Base-by-base conservation (phyloP, 2,888 invertebrate genomes). In the Thecocarcelia acutangulata region DNA sequence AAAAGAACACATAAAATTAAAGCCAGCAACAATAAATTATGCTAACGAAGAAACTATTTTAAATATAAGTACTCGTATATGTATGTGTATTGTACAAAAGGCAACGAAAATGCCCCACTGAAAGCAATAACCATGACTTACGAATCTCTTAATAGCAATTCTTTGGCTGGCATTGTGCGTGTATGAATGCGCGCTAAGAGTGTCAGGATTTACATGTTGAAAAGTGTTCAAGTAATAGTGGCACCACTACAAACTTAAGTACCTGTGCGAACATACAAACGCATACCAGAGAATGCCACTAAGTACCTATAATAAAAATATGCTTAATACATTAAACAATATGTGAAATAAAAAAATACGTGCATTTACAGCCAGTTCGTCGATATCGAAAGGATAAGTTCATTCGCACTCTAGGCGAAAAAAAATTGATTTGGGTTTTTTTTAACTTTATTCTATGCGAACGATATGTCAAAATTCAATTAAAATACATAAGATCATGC, bases 151-250 rank as follows among this genome's bases (percentile, higher is more conserved):
- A 56, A 56, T 37, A 56, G n/a, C 12, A 48, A 56, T 37, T 74
- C 24, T 40, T 74, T 33, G 4, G 5, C 4, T 21, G 19, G 24
- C 15, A 24, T 37, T 48, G 13, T 9, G 46, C n/a, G 15, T 33
- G 33, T 12, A 9, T 64, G 17, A 58, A n/a, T 46, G 56, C n/a
- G 2, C 28, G 33, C 33, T 33, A n/a, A 24, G 42, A 50, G 50
- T 52, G 72, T 13, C 17, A 61, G 72, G 72, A 72, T 72, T 72
- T 72, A 33, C 61, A 61, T 61, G 33, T 52, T 19, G 17, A 11
- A 24, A 44, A 52, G 74, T 73, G 42, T 54, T 3, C 9, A 24
- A 21, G 52, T 66, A 40, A 33, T 50, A 40, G 21, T 50, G 63
- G 37, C 33, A 63, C 73, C 52, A 63, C 54, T 73, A 37, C 46